These are phyloP conservation scores for Carassius carassius DNA, from an alignment of 2,113 vertebrate genomes.

Conservation along the genomic window DNA sequence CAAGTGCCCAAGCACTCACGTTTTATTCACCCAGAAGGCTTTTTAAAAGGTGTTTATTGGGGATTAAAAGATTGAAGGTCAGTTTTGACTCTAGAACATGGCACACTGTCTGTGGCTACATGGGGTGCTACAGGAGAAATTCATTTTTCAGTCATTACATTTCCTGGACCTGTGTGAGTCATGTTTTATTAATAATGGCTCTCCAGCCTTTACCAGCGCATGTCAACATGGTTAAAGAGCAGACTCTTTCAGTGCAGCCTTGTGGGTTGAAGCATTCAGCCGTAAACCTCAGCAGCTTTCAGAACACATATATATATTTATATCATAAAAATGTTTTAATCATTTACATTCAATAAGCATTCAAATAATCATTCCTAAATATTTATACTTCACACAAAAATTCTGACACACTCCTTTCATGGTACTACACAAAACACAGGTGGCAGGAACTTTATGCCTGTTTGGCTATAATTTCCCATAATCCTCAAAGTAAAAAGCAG, in stretches of 20 bases:
- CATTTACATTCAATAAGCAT: too few species aligned
- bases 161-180: background rate
- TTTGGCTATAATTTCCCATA: background rate
- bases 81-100: constrained; percentile 7
- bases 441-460: background rate
- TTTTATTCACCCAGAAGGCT: constrained; percentile 17
- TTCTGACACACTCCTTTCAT: too few species aligned
- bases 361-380: too few species aligned
- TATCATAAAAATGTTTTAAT: too few species aligned
- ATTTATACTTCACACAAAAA: too few species aligned
- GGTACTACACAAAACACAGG: too few species aligned
- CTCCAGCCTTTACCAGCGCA: background rate
- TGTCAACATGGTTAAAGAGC: constrained; percentile 23
- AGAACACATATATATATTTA: too few species aligned
- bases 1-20: background rate
- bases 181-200: background rate
- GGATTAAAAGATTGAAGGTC: constrained; percentile 3
- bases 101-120: background rate
- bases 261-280: background rate
- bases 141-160: background rate
- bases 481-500: background rate
- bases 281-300: constrained; percentile 17
- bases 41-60: background rate
- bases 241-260: background rate
- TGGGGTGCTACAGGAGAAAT: background rate